Evolutionary conservation across 1,140 invertebrate species (phyloP).

Genomic region (Musca domestica): DNA sequence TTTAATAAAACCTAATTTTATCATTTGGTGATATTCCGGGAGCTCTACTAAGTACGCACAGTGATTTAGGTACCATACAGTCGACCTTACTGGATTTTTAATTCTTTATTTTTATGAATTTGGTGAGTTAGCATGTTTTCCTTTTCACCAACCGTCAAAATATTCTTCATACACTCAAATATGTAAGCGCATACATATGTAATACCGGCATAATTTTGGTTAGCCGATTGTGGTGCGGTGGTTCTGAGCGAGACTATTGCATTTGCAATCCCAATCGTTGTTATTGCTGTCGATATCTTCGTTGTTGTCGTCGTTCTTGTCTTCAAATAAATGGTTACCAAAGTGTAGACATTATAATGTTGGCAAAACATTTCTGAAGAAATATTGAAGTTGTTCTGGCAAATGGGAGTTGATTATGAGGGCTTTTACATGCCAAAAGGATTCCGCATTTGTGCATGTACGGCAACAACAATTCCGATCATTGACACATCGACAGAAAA

Average conservation of each 20-base stretch:
- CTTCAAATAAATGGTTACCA: slow-evolving; percentile 30
- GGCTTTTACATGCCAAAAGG: too few relatives aligned
- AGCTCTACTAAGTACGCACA: too few relatives aligned
- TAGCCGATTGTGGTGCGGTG: slow-evolving; percentile 8
- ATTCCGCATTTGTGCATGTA: too few relatives aligned
- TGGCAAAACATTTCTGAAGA: slow-evolving; percentile 19
- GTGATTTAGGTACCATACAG: too few relatives aligned
- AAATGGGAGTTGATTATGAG: not conserved
- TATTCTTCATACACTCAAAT: not conserved
- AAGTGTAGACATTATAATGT: slow-evolving; percentile 11
- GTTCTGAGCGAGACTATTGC: not conserved
- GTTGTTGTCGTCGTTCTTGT: slow-evolving; percentile 31
- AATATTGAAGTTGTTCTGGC: not conserved
- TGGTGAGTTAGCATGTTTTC: too few relatives aligned
- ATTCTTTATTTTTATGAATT: too few relatives aligned
- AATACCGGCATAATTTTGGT: slow-evolving; percentile 11
- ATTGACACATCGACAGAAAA: too few relatives aligned
- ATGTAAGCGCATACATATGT: too few relatives aligned
- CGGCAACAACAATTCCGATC: too few relatives aligned
- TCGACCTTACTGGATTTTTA: too few relatives aligned
- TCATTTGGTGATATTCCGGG: too few relatives aligned
- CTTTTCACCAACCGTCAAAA: not conserved
- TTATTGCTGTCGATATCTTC: slow-evolving; percentile 23
- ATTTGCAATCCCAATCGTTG: slow-evolving; percentile 13
- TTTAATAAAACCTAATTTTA: too few relatives aligned